phyloP scores from a whole-genome alignment of 2,113 vertebrate species.

The Trematocara stigmaticum region DNA sequence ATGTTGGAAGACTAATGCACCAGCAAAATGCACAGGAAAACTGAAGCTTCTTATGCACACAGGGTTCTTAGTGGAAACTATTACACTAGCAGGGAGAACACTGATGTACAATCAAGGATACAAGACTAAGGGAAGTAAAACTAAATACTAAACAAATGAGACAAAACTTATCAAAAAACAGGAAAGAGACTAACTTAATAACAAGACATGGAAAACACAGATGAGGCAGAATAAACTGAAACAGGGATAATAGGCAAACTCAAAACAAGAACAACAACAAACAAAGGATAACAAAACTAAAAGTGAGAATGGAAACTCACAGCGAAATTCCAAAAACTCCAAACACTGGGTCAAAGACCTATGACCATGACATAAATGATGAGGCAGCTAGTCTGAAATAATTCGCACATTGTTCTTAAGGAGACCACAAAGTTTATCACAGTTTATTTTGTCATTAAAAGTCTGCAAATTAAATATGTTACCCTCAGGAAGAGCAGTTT shows the following conservation, averaged over 20 bases:
- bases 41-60: no score
- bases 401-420: not conserved
- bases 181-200: no score
- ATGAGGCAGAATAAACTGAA: not conserved
- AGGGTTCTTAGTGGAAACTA: no score
- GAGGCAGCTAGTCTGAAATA: not conserved
- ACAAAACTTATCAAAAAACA: no score
- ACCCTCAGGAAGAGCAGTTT: not conserved
- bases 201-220: no score
- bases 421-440: fast-evolving
- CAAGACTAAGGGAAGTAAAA: no score
- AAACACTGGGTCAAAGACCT: not conserved
- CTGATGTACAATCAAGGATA: no score
- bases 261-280: not conserved
- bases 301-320: not conserved
- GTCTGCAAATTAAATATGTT: not conserved
- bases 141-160: no score
- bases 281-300: not conserved
- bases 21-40: no score
- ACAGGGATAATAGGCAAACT: not conserved
- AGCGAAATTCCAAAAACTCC: not conserved
- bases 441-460: not conserved
- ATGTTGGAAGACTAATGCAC: no score
- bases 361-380: not conserved
- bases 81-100: no score